Evolutionary conservation across 2,888 invertebrate species (phyloP).

Genomic region (Chironomus riparius): DNA sequence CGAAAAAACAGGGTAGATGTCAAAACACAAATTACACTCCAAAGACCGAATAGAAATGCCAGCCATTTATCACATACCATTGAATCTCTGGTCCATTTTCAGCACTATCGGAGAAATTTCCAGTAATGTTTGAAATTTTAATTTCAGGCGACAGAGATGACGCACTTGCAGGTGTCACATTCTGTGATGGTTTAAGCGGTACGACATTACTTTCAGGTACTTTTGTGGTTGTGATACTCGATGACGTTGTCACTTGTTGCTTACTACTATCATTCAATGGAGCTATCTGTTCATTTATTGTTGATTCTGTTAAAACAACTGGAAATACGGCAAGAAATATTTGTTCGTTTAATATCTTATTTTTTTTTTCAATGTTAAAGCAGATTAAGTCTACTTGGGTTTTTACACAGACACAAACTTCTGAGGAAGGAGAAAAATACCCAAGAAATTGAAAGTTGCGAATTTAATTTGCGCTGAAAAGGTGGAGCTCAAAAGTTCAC

Average conservation of each 20-base stretch:
- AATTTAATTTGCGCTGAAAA: no score
- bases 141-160: slow-evolving; percentile 16
- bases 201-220: slow-evolving; percentile 5
- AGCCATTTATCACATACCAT: background rate
- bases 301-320: slow-evolving; percentile 15
- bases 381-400: no score
- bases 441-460: no score
- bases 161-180: background rate
- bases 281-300: slow-evolving; percentile 3
- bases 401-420: no score
- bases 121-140: background rate
- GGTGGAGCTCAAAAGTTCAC: background rate
- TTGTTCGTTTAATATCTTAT: background rate
- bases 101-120: background rate
- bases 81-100: slow-evolving; percentile 17
- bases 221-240: background rate
- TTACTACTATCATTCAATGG: background rate
- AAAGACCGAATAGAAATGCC: no score
- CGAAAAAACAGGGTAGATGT: no score
- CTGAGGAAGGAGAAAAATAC: no score
- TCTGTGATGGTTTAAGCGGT: background rate
- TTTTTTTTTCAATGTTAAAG: background rate
- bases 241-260: background rate
- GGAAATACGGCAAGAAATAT: background rate
- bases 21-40: no score